Conservation (phyloP, 2,113 vertebrate species). For the Platichthys flesus region DNA sequence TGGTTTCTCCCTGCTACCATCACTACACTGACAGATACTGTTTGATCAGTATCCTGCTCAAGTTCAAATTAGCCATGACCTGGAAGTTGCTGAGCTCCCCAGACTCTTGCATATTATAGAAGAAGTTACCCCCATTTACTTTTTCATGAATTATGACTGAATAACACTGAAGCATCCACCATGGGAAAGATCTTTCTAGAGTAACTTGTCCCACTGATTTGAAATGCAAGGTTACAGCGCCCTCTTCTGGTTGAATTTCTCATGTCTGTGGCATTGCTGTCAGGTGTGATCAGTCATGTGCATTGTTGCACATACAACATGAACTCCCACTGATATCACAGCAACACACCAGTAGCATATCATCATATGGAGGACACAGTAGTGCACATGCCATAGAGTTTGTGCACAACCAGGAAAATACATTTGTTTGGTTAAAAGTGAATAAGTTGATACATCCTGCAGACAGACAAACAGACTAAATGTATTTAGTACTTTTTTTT, state of each 20-base stretch:
- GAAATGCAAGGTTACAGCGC: slow-evolving; percentile 6
- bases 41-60: neutral
- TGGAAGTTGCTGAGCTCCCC: neutral
- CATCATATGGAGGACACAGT: neutral
- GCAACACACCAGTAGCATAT: no score
- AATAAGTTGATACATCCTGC: neutral
- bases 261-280: neutral
- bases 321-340: neutral
- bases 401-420: neutral
- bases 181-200: no score
- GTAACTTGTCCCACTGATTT: neutral
- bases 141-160: neutral
- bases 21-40: neutral
- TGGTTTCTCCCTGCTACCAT: neutral
- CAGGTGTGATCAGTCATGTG: neutral
- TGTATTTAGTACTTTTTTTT: no score
- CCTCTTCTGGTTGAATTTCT: slow-evolving; percentile 34
- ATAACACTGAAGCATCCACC: neutral
- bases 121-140: neutral
- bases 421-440: neutral
- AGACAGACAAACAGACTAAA: neutral
- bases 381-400: neutral
- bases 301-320: neutral
- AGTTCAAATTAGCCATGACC: neutral
- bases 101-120: neutral